Percentiles rank a stretch among this genome's conserved stretches.
Conservation (phyloP, 37 sponge, comb jelly and placozoan genomes). For the Beroe ovata region DNA sequence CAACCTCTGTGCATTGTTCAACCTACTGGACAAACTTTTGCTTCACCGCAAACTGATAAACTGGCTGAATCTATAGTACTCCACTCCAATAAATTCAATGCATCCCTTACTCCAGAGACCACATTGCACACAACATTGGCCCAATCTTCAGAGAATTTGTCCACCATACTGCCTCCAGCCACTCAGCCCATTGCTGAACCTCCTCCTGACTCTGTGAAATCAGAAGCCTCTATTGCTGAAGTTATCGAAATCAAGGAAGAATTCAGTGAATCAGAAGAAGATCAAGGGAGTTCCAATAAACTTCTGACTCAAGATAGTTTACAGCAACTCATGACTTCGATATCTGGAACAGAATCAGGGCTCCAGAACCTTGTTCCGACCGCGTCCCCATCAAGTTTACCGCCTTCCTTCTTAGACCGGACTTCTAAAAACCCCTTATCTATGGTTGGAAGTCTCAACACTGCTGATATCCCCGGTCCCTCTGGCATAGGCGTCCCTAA, state of each 20-base stretch:
- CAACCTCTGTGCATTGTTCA: neutral
- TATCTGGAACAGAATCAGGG: conserved; percentile 35
- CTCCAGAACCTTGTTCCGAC: conserved; percentile 57
- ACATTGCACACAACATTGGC: neutral
- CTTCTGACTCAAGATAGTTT: conserved; percentile 33
- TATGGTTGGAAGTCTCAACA: conserved; percentile 43
- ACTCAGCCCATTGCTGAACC: conserved; percentile 51
- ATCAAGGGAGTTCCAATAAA: neutral
- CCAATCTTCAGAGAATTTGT: conserved; percentile 14
- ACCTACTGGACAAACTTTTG: neutral
- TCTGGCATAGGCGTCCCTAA: conserved; percentile 13
- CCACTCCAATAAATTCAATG: no score
- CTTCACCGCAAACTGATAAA: neutral
- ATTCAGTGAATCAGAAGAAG: neutral
- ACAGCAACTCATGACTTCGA: conserved; percentile 37
- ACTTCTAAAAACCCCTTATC: conserved; percentile 22
- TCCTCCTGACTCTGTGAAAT: neutral
- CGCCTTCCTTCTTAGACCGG: conserved; percentile 58
- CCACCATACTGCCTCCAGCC: conserved; percentile 15
- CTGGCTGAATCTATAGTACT: neutral
- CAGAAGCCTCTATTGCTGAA: conserved; percentile 21
- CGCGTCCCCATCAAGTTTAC: conserved; percentile 44
- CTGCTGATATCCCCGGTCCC: conserved; percentile 8
- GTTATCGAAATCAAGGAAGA: conserved; percentile 65
- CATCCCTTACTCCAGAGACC: neutral